These are phyloP conservation scores for Drosophila kanapiae DNA, from an alignment of 1,140 invertebrate species.

Conservation along the genomic window DNA sequence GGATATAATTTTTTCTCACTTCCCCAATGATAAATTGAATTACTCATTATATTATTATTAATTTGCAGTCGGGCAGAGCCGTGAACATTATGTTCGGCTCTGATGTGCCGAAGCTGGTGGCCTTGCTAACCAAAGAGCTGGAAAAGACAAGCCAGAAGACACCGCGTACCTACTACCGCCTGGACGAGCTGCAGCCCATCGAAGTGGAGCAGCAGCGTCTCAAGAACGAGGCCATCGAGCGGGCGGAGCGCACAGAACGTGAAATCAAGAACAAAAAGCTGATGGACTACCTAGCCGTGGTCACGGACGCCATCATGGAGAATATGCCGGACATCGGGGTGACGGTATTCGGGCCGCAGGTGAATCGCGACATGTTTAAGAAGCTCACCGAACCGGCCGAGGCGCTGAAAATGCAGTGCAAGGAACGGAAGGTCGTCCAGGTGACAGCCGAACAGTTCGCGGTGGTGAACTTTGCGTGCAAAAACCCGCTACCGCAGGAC, in stretches of 20 bases:
- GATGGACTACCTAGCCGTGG: slow-evolving; percentile 79
- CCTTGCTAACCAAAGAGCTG: slow-evolving; percentile 91
- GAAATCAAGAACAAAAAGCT: slow-evolving; percentile 78
- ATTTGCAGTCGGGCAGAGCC: slow-evolving; percentile 87
- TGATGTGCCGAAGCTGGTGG: slow-evolving; percentile 91
- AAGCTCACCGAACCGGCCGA: slow-evolving; percentile 81
- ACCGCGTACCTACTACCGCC: slow-evolving; percentile 80
- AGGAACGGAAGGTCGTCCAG: slow-evolving; percentile 69
- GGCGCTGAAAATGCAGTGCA: slow-evolving; percentile 75
- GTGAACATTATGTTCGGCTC: slow-evolving; percentile 94
- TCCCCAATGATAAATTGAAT: neutral
- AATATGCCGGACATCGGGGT: slow-evolving; percentile 85
- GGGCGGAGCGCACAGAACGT: slow-evolving; percentile 66
- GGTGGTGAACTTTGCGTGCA: slow-evolving; percentile 62
- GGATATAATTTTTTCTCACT: neutral
- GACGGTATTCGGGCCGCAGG: slow-evolving; percentile 78
- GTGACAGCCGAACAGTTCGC: slow-evolving; percentile 69
- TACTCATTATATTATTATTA: no score
- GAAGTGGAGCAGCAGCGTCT: slow-evolving; percentile 86
- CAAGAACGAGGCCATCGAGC: slow-evolving; percentile 54
- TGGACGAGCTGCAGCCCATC: slow-evolving; percentile 86
- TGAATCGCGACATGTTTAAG: slow-evolving; percentile 82
- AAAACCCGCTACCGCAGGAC: slow-evolving; percentile 71
- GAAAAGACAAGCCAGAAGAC: slow-evolving; percentile 75
- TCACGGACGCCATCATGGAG: slow-evolving; percentile 85